Evolutionary conservation across 2,797 vertebrate species (phyloP).

Genomic region (Rhinogobio ventralis): DNA sequence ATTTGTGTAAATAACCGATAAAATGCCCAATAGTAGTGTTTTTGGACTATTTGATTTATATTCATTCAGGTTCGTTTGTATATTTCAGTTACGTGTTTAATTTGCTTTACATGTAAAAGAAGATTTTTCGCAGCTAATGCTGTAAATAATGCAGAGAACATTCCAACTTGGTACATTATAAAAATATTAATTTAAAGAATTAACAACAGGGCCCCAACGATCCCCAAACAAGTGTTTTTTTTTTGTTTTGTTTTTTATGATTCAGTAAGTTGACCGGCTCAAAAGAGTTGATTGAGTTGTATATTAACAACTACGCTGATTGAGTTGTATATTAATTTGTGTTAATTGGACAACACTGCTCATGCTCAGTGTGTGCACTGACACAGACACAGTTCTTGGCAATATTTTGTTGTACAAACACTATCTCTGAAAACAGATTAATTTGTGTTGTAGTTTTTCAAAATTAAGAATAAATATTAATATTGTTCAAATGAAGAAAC

Average conservation of each 20-base stretch:
- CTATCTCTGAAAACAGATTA: not conserved
- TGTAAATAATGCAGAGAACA: too few relatives aligned
- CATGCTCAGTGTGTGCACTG: not conserved
- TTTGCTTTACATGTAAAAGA: too few relatives aligned
- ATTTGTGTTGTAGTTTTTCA: not conserved
- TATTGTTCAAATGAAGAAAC: not conserved
- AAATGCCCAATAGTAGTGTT: too few relatives aligned
- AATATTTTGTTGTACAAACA: not conserved
- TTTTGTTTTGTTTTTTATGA: not conserved
- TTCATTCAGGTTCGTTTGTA: too few relatives aligned
- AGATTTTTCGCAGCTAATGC: too few relatives aligned
- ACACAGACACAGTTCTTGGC: not conserved
- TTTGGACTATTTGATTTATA: too few relatives aligned
- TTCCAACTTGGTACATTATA: too few relatives aligned
- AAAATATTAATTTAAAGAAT: not conserved
- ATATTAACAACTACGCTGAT: too few relatives aligned
- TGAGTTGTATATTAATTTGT: not conserved
- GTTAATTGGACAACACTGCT: not conserved
- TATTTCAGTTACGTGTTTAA: too few relatives aligned
- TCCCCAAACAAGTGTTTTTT: too few relatives aligned
- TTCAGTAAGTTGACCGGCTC: not conserved
- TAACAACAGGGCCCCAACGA: not conserved
- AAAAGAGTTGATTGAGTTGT: too few relatives aligned
- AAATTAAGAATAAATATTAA: not conserved
- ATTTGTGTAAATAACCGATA: too few relatives aligned